Percentiles rank a stretch among this genome's conserved stretches.
These are phyloP conservation scores for Reticulitermes lucifugus DNA, from an alignment of 2,888 invertebrate genomes.

Conservation along the genomic window DNA sequence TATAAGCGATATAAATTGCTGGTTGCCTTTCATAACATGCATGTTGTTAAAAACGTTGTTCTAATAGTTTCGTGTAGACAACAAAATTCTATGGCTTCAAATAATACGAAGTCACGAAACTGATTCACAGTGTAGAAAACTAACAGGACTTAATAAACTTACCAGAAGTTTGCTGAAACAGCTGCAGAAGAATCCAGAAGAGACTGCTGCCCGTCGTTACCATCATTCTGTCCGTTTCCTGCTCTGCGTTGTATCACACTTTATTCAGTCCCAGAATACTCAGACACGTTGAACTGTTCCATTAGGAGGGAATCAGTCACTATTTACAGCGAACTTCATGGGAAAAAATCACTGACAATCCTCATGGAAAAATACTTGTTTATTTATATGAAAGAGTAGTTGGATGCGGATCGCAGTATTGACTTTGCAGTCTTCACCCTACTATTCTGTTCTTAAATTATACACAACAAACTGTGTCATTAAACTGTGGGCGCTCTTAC, in stretches of 20 bases:
- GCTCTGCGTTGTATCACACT: not conserved
- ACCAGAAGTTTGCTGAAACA: conserved; percentile 26
- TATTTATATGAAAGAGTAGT: not conserved
- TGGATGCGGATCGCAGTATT: too few relatives aligned
- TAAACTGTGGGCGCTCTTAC: too few relatives aligned
- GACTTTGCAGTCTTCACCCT: too few relatives aligned
- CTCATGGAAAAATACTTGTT: not conserved
- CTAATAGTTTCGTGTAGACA: too few relatives aligned
- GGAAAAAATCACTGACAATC: not conserved
- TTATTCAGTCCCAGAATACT: not conserved
- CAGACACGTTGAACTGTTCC: not conserved
- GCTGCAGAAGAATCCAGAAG: conserved; percentile 23
- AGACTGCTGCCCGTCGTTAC: not conserved
- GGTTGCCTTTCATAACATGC: too few relatives aligned
- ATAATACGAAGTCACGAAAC: too few relatives aligned
- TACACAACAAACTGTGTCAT: too few relatives aligned
- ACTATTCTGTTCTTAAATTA: too few relatives aligned
- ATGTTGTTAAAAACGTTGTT: too few relatives aligned
- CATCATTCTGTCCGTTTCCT: not conserved
- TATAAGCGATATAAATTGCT: too few relatives aligned
- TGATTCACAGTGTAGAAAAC: too few relatives aligned
- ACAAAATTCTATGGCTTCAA: too few relatives aligned
- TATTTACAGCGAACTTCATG: not conserved
- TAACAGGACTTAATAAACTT: not conserved
- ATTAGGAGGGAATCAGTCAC: not conserved